Evolutionary conservation across 2,888 invertebrate species (phyloP).

Genomic region (Leucophora obtusa): DNA sequence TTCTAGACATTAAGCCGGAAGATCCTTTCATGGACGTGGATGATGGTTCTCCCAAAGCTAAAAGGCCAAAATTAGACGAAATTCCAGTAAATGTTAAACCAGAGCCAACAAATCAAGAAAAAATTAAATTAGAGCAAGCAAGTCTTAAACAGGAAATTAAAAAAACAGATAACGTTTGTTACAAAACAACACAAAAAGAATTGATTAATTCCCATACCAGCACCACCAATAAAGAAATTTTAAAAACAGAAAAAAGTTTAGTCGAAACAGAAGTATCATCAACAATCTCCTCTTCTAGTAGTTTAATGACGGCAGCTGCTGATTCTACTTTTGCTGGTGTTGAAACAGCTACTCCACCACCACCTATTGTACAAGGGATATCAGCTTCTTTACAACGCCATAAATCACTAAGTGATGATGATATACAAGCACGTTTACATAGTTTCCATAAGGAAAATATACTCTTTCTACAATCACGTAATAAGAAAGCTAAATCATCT

Average conservation of each 20-base stretch:
- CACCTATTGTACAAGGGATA: neutral
- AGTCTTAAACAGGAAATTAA: conserved; percentile 25
- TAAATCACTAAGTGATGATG: conserved; percentile 79
- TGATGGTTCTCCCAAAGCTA: conserved; percentile 26
- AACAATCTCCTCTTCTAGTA: conserved; percentile 4
- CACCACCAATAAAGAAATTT: conserved; percentile 11
- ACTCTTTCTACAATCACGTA: conserved; percentile 81
- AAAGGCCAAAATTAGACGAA: conserved; percentile 57
- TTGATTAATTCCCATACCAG: neutral
- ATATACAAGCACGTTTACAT: conserved; percentile 82
- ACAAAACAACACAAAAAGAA: neutral
- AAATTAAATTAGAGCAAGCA: conserved; percentile 11
- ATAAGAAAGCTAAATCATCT: conserved; percentile 75
- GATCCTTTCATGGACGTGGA: neutral
- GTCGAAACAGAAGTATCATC: conserved; percentile 16
- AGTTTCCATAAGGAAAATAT: conserved; percentile 84
- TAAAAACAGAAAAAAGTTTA: neutral
- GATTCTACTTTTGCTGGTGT: conserved; percentile 34
- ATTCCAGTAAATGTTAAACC: conserved; percentile 26
- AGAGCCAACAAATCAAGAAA: conserved; percentile 20
- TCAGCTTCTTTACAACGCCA: conserved; percentile 46
- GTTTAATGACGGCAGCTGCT: neutral
- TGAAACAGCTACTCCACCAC: conserved; percentile 36
- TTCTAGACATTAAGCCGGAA: conserved; percentile 42
- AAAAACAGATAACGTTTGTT: neutral